These are phyloP conservation scores for Eilema caniola DNA, from an alignment of 2,888 invertebrate genomes.

Conservation along the genomic window DNA sequence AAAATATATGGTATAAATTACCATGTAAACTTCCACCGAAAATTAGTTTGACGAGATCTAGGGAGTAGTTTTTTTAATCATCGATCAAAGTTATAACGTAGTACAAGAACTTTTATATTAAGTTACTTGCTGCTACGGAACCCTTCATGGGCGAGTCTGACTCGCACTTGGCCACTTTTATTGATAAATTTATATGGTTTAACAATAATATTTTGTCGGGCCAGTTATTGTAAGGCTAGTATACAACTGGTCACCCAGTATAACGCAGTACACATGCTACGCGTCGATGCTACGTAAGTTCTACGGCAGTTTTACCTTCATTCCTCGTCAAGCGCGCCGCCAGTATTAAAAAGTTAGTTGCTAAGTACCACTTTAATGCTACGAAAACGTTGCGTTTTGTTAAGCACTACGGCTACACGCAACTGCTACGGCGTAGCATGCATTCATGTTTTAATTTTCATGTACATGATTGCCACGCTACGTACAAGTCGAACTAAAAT, in stretches of 20 bases:
- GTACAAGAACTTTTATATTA: too few species aligned
- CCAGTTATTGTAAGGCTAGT: not conserved
- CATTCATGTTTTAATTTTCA: constrained; percentile 9
- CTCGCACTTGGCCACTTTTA: too few species aligned
- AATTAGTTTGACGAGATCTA: too few species aligned
- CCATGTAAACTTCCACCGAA: too few species aligned
- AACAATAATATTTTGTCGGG: too few species aligned
- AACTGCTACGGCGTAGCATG: constrained; percentile 22
- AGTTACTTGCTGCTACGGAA: too few species aligned
- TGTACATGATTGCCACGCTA: constrained; percentile 16
- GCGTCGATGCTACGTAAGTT: constrained; percentile 22
- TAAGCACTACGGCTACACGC: constrained; percentile 37
- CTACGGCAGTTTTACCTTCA: constrained; percentile 39
- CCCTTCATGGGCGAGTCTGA: too few species aligned
- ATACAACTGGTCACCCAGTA: not conserved
- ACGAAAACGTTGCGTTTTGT: constrained; percentile 45
- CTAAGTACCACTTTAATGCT: constrained; percentile 48
- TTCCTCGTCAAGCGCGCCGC: constrained; percentile 46
- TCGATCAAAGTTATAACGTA: too few species aligned
- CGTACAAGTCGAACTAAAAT: not conserved
- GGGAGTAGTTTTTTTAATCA: too few species aligned
- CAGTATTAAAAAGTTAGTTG: constrained; percentile 52
- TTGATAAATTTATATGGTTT: too few species aligned
- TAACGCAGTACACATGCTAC: not conserved
- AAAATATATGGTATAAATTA: too few species aligned